A percentile compares a stretch with the other conserved stretches of the same genome.
Conservation (phyloP, 2,797 vertebrate species). For the Pseudochirops cupreus region DNA sequence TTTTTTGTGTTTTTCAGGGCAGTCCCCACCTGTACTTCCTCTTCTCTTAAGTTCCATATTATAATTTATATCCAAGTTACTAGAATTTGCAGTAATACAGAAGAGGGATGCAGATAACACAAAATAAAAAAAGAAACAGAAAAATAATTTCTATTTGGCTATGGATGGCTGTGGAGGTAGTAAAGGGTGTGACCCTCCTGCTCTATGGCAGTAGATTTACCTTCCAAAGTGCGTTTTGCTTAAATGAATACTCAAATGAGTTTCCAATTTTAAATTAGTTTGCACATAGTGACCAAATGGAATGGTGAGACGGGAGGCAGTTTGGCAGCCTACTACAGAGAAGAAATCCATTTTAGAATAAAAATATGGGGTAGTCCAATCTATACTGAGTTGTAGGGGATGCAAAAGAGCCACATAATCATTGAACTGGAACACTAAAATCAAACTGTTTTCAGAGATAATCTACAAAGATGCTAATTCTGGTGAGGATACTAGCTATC, state of each 20-base stretch:
- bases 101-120: constrained; percentile 37
- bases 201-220: constrained; percentile 44
- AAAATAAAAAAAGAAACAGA: constrained; percentile 35
- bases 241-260: constrained; percentile 47
- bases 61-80: constrained; percentile 44
- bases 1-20: neutral
- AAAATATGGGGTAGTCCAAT: constrained; percentile 14
- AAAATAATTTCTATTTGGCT: constrained; percentile 41
- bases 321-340: neutral
- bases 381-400: neutral
- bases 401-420: neutral
- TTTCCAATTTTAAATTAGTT: constrained; percentile 4
- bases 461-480: neutral
- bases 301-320: neutral
- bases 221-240: constrained; percentile 43
- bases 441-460: neutral
- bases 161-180: neutral
- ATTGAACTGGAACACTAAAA: neutral
- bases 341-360: constrained; percentile 14
- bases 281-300: constrained; percentile 40
- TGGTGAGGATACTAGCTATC: neutral
- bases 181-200: constrained; percentile 40
- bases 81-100: constrained; percentile 23
- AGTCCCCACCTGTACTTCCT: neutral
- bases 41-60: neutral